Conservation (phyloP, 2,113 vertebrate genomes). For the Microtus ochrogaster region DNA sequence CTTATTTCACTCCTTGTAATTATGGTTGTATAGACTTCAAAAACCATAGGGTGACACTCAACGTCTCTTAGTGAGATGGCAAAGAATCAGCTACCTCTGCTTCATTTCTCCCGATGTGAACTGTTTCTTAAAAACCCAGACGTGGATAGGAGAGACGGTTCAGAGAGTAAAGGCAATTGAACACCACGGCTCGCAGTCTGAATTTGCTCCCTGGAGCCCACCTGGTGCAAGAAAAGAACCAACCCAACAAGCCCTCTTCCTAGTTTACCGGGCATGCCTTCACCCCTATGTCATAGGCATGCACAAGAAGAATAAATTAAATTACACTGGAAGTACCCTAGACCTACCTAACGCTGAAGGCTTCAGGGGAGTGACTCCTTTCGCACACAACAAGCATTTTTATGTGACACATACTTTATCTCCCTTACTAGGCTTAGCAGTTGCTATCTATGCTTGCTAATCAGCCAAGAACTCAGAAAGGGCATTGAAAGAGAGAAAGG, state of each 20-base stretch:
- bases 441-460: neutral
- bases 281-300: neutral
- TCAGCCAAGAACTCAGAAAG: neutral
- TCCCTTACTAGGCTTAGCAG: neutral
- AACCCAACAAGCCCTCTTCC: neutral
- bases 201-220: neutral
- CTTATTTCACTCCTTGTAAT: neutral
- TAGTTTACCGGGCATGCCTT: too few species aligned
- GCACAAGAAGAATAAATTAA: neutral
- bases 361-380: neutral
- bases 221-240: neutral
- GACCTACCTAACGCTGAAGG: neutral
- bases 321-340: neutral
- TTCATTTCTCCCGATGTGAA: neutral
- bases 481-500: neutral
- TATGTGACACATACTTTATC: neutral
- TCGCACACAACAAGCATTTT: neutral
- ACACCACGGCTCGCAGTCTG: too few species aligned
- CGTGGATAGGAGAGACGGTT: neutral
- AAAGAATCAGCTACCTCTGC: neutral
- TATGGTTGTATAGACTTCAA: neutral
- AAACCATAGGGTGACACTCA: neutral
- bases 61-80: neutral
- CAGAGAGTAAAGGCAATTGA: neutral
- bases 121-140: slow-evolving; percentile 13